These are phyloP conservation scores for Lasioglossum villosulum DNA, from an alignment of 2,888 invertebrate species.

Conservation along the genomic window DNA sequence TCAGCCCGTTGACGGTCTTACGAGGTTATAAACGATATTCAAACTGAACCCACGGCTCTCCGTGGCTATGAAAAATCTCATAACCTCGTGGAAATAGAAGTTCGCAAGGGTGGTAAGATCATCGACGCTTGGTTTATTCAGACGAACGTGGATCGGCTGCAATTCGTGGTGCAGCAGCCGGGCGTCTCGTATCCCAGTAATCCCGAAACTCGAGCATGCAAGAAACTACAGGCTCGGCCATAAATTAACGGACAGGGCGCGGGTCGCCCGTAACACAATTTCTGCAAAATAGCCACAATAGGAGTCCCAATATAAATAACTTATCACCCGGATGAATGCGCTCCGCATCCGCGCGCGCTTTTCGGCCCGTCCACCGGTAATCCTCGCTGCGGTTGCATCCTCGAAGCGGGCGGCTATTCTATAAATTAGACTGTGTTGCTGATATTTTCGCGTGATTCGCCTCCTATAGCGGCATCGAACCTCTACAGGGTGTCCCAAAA, in stretches of 20 bases:
- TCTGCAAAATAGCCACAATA: conserved; percentile 57
- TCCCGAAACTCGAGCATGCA: conserved; percentile 37
- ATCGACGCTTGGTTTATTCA: conserved; percentile 22
- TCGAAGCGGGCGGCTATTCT: conserved; percentile 23
- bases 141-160: conserved; percentile 13
- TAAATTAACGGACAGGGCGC: conserved; percentile 43
- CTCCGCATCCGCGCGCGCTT: conserved; percentile 20
- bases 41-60: background rate
- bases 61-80: background rate
- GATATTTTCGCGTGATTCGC: conserved; percentile 19
- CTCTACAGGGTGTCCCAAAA: no score
- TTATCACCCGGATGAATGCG: conserved; percentile 53
- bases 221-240: conserved; percentile 36
- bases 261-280: conserved; percentile 40
- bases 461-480: background rate
- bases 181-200: conserved; percentile 17
- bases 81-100: background rate
- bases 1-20: background rate
- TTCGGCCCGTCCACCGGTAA: conserved; percentile 37
- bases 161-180: conserved; percentile 1
- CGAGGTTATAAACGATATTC: background rate
- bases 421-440: conserved; percentile 14
- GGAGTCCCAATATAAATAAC: conserved; percentile 59
- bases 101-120: conserved; percentile 11
- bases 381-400: conserved; percentile 46